Evolutionary conservation across 2,797 vertebrate species (phyloP), one percentile per base, ranked within the genome.

Genomic region (Takifugu ocellatus): DNA sequence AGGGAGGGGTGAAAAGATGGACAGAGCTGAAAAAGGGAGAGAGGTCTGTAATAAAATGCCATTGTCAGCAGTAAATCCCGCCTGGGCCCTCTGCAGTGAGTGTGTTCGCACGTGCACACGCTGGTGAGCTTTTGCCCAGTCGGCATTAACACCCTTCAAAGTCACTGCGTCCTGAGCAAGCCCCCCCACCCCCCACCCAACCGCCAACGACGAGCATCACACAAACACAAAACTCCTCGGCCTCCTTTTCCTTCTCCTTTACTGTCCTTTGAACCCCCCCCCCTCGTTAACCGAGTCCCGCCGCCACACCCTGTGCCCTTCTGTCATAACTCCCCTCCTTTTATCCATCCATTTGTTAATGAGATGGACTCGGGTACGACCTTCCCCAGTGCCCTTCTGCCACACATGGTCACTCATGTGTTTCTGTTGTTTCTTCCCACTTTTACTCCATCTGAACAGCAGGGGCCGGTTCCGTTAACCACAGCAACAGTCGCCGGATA

Each of bases 141-240:
- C 74, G 85, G 81, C 79, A 83, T 71, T 86, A 86, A 88, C 86
- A 87, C 85, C 81, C 75, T 84, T 87, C 75, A 87, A 87, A 88
- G 86, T 88, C 84, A 87, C 77, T 44, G 66, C 16, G 78, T 84
- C 87, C 86, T 70, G 70, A 83, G 44, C 44, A 10, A 9, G 5
- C 15, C 43, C 43, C 43, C 43, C 5, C 44, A n/a, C n/a, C 16
- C 15, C 16, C 44, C 6, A 0, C 3, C 43, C 43, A 16, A 1
- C 2, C 14, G n/a, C 44, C 2, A n/a, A 39, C 36, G 73, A 56
- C 55, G 16, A 15, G 45, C 61, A 68, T 62, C 73, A 66, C 46
- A 51, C 74, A 63, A 61, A 60, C 57, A 51, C 72, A 65, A 26
- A 33, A 29, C 17, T 12, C 66, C 49, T 69, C 57, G 68, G 59